Base-by-base conservation (phyloP, 2,888 invertebrate species). In the Hypolimnas misippus region DNA sequence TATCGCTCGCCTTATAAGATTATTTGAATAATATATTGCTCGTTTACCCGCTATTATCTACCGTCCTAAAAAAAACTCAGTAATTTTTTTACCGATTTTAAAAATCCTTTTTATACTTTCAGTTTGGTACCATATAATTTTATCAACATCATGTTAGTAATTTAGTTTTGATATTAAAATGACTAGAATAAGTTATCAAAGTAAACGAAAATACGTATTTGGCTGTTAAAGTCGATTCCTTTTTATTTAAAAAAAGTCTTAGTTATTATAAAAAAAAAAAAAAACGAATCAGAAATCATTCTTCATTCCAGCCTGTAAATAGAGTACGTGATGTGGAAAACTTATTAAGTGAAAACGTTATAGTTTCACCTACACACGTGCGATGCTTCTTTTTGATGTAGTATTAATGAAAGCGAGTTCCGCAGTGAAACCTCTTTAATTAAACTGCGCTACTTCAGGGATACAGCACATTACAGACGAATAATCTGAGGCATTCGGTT, bases 401-500 rank as follows among this genome's bases (percentile, higher is more conserved):
- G 42, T 38, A 44, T 44, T 56, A 61, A 61, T 55, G 57, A 57
- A 57, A 62, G 51, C 35, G 38, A 33, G 33, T 35, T 58, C 51
- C 55, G 55, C 55, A 59, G 55, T 46, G 46, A 53, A 57, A 56
- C 52, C 59, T 56, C 55, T 53, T 46, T 46, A 46, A 60, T 66
- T 62, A 60, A 63, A 50, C 55, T 35, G 25, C 46, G 49, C 54
- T 53, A 44, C 62, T 54, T 57, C 44, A 49, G 50, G 29, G 40
- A 33, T 38, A 29, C 29, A 49, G 29, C 49, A 50, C 31, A 50
- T 38, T 42, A 46, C 46, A 21, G 35, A 46, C 52, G 42, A 29
- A 53, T 38, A 38, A 57, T 50, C 38, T 16, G 38, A 50, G 50
- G 50, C 57, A 29, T 25, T 50, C 40, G 3, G 25, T 16, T 57